Conservation (phyloP, 53 echinoderm and acorn worm genomes). For the Apostichopus leukothele region DNA sequence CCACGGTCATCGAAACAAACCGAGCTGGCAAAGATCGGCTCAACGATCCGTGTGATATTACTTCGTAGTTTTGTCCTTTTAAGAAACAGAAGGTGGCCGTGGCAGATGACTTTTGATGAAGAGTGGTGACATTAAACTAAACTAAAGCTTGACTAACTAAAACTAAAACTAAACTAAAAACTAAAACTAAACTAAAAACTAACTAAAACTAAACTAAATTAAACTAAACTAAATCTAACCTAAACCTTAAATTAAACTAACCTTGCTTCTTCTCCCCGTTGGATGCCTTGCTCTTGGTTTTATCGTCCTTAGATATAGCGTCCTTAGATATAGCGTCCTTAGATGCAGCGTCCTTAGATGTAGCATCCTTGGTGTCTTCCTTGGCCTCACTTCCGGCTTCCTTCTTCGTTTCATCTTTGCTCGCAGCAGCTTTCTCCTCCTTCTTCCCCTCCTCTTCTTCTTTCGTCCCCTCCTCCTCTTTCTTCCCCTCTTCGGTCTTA, state of each 20-base stretch:
- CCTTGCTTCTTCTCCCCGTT: constrained; percentile 46
- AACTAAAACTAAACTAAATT: no score
- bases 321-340: not conserved
- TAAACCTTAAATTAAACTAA: not conserved
- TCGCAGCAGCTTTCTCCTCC: constrained; percentile 12
- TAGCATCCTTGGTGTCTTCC: constrained; percentile 22
- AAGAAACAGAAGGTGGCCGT: no score
- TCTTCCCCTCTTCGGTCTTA: constrained; percentile 43
- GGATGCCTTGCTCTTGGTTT: constrained; percentile 25
- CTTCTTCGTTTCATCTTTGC: not conserved
- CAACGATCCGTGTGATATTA: no score
- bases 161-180: no score
- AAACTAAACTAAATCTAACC: no score
- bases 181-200: no score
- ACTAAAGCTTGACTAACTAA: no score
- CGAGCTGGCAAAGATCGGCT: no score
- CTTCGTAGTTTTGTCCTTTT: no score
- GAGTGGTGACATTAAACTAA: no score
- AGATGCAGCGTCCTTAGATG: not conserved
- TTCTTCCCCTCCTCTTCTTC: constrained; percentile 29
- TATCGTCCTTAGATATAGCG: constrained; percentile 12
- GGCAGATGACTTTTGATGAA: no score
- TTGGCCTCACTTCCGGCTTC: not conserved
- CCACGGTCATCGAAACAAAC: no score
- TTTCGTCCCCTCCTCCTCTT: constrained; percentile 49